These are phyloP conservation scores for Pammene fasciana DNA, from an alignment of 2,888 invertebrate genomes.

Conservation along the genomic window DNA sequence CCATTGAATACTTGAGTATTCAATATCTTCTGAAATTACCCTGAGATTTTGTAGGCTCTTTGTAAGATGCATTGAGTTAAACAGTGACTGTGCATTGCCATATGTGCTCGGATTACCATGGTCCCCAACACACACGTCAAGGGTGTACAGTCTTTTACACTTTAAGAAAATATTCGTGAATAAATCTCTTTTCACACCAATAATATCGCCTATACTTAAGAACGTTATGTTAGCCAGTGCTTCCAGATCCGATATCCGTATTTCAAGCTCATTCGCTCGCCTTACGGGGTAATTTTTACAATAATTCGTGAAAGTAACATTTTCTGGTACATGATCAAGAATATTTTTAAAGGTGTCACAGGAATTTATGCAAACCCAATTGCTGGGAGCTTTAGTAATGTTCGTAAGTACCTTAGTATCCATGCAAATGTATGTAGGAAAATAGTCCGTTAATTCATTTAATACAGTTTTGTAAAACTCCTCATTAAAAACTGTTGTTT, in stretches of 20 bases:
- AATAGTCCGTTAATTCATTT: constrained; percentile 53
- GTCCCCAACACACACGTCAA: constrained; percentile 55
- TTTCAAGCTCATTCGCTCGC: constrained; percentile 48
- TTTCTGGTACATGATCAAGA: constrained; percentile 51
- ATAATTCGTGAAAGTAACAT: constrained; percentile 55
- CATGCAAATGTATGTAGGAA: too few species aligned
- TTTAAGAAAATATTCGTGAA: constrained; percentile 51
- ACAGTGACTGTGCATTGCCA: constrained; percentile 47
- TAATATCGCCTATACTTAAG: constrained; percentile 54
- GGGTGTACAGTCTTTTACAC: constrained; percentile 51
- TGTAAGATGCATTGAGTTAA: constrained; percentile 49
- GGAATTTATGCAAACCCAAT: constrained; percentile 54
- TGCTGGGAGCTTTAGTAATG: constrained; percentile 49
- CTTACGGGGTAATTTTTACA: constrained; percentile 51
- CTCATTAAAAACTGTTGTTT: constrained; percentile 50
- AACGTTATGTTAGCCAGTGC: constrained; percentile 51
- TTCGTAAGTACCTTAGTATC: constrained; percentile 49
- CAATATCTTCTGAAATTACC: constrained; percentile 55
- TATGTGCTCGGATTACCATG: constrained; percentile 45
- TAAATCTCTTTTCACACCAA: constrained; percentile 50
- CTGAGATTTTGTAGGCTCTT: constrained; percentile 53
- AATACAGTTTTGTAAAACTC: constrained; percentile 48
- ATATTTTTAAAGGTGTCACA: too few species aligned
- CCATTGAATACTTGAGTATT: constrained; percentile 51
- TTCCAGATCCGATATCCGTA: constrained; percentile 46